Percentiles rank a stretch among this genome's conserved stretches.
phyloP scores from a whole-genome alignment of 2,888 invertebrate species.

The Papilio elwesi region DNA sequence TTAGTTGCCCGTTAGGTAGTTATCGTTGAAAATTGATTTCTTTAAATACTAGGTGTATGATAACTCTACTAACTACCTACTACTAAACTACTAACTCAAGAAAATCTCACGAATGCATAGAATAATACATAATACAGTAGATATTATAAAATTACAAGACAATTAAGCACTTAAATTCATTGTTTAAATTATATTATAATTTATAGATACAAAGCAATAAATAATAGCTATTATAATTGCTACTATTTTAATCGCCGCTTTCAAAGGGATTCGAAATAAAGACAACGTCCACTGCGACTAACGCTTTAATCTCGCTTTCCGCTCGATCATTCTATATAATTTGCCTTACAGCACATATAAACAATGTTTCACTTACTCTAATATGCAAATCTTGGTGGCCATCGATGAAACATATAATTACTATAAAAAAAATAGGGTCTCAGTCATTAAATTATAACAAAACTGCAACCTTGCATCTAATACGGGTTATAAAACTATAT shows the following conservation, averaged over 20 bases:
- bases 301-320: conserved; percentile 52
- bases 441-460: neutral
- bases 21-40: too few relatives aligned
- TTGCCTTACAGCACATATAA: conserved; percentile 45
- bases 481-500: neutral
- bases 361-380: conserved; percentile 43
- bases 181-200: conserved; percentile 52
- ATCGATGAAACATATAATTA: conserved; percentile 6
- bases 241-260: conserved; percentile 45
- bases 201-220: conserved; percentile 51
- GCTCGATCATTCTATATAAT: conserved; percentile 59
- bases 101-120: too few relatives aligned
- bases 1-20: too few relatives aligned
- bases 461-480: neutral
- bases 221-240: conserved; percentile 49
- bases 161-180: conserved; percentile 45
- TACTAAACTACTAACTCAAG: too few relatives aligned
- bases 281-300: conserved; percentile 46
- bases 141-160: conserved; percentile 19
- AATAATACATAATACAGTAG: neutral
- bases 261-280: conserved; percentile 52
- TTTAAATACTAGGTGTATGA: too few relatives aligned
- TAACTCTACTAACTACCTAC: too few relatives aligned
- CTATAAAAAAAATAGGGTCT: conserved; percentile 3
- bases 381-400: conserved; percentile 6